Base-by-base conservation (phyloP, 1,140 invertebrate species). In the Adelges cooleyi region DNA sequence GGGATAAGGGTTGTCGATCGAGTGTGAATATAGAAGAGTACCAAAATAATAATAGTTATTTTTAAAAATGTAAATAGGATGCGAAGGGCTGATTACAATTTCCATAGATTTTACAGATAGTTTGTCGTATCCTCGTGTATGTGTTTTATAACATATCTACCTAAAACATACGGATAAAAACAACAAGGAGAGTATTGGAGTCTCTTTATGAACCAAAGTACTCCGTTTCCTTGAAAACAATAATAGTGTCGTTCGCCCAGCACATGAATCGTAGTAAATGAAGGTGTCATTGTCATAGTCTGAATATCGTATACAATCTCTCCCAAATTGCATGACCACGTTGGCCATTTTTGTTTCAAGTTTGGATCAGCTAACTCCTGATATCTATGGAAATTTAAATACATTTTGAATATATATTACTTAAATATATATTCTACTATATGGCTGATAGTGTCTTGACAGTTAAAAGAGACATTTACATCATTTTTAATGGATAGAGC, bases 131-230 rank as follows among this genome's bases (percentile, higher is more conserved):
- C n/a, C n/a, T n/a, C n/a, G n/a, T n/a, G n/a, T n/a, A n/a, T n/a
- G n/a, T n/a, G n/a, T n/a, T n/a, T 33, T 33, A 6, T 33, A 33
- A 33, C 5, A 33, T 33, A 33, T 33, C 29, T 82, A 82, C 87
- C 82, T 71, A 84, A 81, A 53, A 83, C 76, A 76, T 89, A 92
- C 13, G 83, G 78, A 68, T 78, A 76, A 74, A 87, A 85, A 73
- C 86, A 89, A 54, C 84, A 76, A 1, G 89, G 84, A 68, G 80
- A 82, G 76, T 82, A 93, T 69, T 92, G 88, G 54, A 93, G 82
- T 72, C 85, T 84, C 71, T 91, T 91, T 75, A 85, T 84, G 70
- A 83, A 87, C 70, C 82, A 84, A 46, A 92, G 74, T 38, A 80
- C 76, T 27, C 87, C 88, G 65, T 80, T 83, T 69, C 89, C 87